Conservation (phyloP, 2,113 vertebrate genomes). For the Nannospalax galili region DNA sequence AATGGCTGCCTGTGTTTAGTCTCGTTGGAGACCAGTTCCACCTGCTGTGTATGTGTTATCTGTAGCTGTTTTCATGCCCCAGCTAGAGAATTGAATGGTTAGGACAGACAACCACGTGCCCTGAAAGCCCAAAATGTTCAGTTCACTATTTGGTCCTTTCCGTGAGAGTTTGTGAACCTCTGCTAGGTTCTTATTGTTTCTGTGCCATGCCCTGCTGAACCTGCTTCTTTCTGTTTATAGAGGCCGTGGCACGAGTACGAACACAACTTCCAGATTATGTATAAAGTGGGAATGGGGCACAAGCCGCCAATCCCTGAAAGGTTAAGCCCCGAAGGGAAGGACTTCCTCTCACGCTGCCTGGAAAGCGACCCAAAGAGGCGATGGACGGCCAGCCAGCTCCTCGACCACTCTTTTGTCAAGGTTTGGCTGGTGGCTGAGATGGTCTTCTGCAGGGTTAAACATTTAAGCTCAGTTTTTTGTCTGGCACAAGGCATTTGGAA, state of each 20-base stretch:
- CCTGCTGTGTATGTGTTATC: neutral
- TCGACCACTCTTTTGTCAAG: slow-evolving; percentile 99
- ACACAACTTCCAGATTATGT: slow-evolving; percentile 99
- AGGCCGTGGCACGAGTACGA: slow-evolving; percentile 99
- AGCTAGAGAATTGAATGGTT: neutral
- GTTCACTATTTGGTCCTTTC: neutral
- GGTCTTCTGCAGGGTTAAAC: neutral
- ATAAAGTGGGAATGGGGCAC: slow-evolving; percentile 99
- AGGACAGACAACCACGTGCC: fast-evolving
- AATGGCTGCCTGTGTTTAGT: neutral
- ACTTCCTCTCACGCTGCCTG: slow-evolving; percentile 96
- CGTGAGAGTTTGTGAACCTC: neutral
- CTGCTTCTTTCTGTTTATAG: slow-evolving; percentile 80
- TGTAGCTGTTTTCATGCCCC: neutral
- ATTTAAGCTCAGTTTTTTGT: neutral
- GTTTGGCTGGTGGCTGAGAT: slow-evolving; percentile 81
- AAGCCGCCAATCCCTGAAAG: slow-evolving; percentile 98
- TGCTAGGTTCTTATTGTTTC: neutral
- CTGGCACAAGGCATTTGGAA: neutral
- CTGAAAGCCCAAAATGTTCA: neutral
- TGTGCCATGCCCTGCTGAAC: neutral
- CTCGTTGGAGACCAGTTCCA: neutral
- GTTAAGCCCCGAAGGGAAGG: slow-evolving; percentile 97
- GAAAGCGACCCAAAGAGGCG: slow-evolving; percentile 97
- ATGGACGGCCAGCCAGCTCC: slow-evolving; percentile 97